Percentiles rank a stretch among this genome's conserved stretches.
Evolutionary conservation across 2,113 vertebrate species (phyloP).

Genomic region (Leucoraja erinaceus): DNA sequence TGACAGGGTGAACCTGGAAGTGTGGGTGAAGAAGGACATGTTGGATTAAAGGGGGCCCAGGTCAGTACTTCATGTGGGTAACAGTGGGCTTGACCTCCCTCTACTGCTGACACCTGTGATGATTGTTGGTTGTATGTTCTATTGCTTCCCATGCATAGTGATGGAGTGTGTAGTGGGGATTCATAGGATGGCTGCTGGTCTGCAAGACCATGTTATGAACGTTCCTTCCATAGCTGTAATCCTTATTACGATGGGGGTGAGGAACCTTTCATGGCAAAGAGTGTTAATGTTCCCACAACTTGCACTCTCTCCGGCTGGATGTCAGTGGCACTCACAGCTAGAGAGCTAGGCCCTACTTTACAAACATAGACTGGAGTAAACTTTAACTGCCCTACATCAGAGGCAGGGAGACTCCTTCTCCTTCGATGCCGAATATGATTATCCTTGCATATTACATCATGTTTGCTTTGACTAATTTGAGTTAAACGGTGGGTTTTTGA

Average conservation of each 20-base stretch:
- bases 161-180: background rate
- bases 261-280: background rate
- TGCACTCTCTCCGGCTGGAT: background rate
- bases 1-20: slow-evolving; percentile 61
- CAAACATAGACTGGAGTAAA: background rate
- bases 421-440: background rate
- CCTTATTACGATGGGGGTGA: too few species aligned
- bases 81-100: background rate
- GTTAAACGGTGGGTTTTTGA: background rate
- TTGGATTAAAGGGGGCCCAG: slow-evolving; percentile 69
- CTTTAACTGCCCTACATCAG: background rate
- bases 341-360: background rate
- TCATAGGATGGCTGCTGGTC: background rate
- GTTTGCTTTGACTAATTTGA: too few species aligned
- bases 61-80: slow-evolving; percentile 48
- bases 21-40: slow-evolving; percentile 55
- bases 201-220: background rate
- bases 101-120: background rate
- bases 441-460: background rate
- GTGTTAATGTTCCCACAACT: background rate
- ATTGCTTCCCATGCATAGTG: too few species aligned
- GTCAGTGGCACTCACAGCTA: background rate
- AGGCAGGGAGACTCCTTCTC: too few species aligned
- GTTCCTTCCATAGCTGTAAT: background rate
- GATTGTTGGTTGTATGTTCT: background rate